These are phyloP conservation scores for Cephonodes hylas DNA, from an alignment of 2,888 invertebrate genomes.

Conservation along the genomic window DNA sequence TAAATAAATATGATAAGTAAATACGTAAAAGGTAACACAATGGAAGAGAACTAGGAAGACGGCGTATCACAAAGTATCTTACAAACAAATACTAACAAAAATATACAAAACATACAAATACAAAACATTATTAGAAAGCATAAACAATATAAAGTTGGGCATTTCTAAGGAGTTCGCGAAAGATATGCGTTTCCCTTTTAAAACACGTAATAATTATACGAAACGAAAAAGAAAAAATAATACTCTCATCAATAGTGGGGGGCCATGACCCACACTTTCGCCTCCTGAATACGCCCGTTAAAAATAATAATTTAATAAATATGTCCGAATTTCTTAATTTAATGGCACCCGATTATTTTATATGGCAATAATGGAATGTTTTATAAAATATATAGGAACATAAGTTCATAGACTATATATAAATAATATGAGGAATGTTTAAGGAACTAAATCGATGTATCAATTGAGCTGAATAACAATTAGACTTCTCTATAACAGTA, in stretches of 20 bases:
- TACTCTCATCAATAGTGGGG: not conserved
- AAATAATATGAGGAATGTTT: not conserved
- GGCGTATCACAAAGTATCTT: not conserved
- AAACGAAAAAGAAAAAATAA: not conserved
- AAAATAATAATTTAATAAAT: not conserved
- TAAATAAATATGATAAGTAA: not conserved
- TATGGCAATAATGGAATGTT: slow-evolving; percentile 15
- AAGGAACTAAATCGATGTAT: not conserved
- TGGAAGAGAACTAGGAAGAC: not conserved
- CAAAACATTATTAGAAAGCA: slow-evolving; percentile 1
- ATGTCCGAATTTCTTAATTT: not conserved
- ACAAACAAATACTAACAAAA: not conserved
- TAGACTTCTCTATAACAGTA: no score
- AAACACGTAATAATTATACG: no score
- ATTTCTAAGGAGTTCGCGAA: no score
- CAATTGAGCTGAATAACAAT: not conserved
- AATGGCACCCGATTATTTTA: slow-evolving; percentile 12
- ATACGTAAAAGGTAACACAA: not conserved
- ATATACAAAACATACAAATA: not conserved
- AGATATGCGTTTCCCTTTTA: no score
- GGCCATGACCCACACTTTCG: not conserved
- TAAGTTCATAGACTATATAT: not conserved
- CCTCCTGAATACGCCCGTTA: not conserved
- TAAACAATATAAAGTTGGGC: not conserved
- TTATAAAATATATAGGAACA: not conserved